These are phyloP conservation scores for Eulithis prunata DNA, from an alignment of 2,888 invertebrate species.

Conservation along the genomic window DNA sequence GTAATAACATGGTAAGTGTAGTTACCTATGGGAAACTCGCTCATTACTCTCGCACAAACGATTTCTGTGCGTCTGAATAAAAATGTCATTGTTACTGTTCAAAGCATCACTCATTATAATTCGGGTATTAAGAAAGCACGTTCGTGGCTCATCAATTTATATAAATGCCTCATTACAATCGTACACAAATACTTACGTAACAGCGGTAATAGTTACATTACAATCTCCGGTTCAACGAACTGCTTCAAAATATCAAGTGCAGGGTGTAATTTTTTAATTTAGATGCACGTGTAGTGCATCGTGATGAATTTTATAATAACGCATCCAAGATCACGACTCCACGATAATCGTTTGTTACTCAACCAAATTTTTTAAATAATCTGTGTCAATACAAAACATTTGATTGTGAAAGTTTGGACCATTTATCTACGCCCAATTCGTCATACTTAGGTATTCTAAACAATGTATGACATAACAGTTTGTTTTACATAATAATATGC, in stretches of 20 bases:
- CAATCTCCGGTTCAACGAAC: constrained; percentile 59
- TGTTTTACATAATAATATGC: constrained; percentile 41
- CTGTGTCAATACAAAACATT: constrained; percentile 24
- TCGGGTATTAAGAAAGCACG: constrained; percentile 55
- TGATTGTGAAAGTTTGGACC: constrained; percentile 36
- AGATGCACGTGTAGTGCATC: constrained; percentile 53
- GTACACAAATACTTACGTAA: constrained; percentile 60
- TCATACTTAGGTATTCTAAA: constrained; percentile 32
- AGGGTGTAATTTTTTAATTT: constrained; percentile 63
- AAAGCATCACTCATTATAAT: constrained; percentile 75
- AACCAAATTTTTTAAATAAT: constrained; percentile 18
- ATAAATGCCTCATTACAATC: constrained; percentile 69
- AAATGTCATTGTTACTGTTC: constrained; percentile 68
- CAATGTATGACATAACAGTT: constrained; percentile 37
- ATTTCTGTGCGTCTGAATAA: constrained; percentile 51
- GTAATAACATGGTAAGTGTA: constrained; percentile 5
- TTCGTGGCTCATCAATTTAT: constrained; percentile 66
- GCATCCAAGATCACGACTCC: constrained; percentile 45
- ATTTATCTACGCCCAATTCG: constrained; percentile 31
- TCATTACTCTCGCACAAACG: constrained; percentile 45
- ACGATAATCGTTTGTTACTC: constrained; percentile 34
- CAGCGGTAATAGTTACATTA: not conserved
- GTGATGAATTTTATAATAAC: constrained; percentile 49
- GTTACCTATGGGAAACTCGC: constrained; percentile 44
- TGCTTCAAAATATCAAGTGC: constrained; percentile 57